Base-by-base conservation (phyloP, 2,113 vertebrate genomes). In the Aptenodytes forsteri region DNA sequence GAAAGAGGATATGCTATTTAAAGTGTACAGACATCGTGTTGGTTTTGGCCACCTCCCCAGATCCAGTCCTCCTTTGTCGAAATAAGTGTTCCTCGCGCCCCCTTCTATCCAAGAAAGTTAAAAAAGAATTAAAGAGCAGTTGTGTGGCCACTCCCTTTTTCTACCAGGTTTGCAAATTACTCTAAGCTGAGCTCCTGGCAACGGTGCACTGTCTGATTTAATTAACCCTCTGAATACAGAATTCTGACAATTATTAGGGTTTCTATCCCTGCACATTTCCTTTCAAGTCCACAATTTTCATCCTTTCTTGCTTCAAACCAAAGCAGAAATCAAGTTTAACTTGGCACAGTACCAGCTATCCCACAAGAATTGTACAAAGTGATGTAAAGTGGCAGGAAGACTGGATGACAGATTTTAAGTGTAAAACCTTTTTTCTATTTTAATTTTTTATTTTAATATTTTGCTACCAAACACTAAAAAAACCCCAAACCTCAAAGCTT, bases 381-480 rank as follows among this genome's bases (percentile, higher is more conserved):
- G 36, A 91, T 81, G 23, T 64, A 59, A 87, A 84, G 77, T 42
- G 27, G 81, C 73, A 91, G 77, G 44, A 93, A 84, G 58, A 79
- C 26, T 58, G 44, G 19, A 65, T 89, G 81, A 64, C 77, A 96
- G 77, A 91, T 95, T 96, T 93, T n/a, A 67, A 70, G 69, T 87
- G 61, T 85, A 89, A 91, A 95, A 72, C 52, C 61, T 82, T 83
- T 93, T n/a, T 67, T 34, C 66, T 95, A 82, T 87, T 96, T 96
- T 83, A 80, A 62, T 88, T 83, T 89, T 86, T 90, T 73, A 86
- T 80, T 73, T 93, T 94, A 96, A 82, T 96, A 93, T 93, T 93
- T 95, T 90, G 69, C 56, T 84, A 82, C 0, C 4, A 79, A 96
- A 65, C 38, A 71, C 18, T 52, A 38, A 66, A 75, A 93, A 70